Evolutionary conservation across 2,797 vertebrate species (phyloP).

Genomic region (Nothura maculosa): DNA sequence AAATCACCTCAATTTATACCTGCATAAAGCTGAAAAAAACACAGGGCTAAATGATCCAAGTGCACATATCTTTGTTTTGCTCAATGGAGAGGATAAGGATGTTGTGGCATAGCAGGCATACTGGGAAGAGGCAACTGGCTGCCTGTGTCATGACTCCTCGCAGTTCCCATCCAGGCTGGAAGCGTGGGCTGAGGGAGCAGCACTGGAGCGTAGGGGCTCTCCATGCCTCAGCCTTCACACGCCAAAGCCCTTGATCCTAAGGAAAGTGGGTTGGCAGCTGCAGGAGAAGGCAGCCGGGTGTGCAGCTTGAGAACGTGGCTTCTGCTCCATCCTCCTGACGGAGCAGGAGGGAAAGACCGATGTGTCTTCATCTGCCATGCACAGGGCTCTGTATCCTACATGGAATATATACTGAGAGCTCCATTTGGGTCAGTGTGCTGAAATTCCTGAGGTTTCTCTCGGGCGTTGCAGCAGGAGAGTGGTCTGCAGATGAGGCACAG

Average conservation of each 20-base stretch:
- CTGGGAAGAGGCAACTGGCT: neutral
- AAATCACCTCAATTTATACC: neutral
- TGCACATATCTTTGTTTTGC: neutral
- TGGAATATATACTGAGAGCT: neutral
- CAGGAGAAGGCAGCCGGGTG: neutral
- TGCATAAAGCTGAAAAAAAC: neutral
- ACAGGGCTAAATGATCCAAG: neutral
- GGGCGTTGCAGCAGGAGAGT: neutral
- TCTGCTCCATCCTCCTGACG: too few species aligned
- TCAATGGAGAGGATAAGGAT: neutral
- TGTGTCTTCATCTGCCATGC: neutral
- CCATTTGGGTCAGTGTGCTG: neutral
- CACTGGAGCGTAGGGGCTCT: neutral
- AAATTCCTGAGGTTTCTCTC: neutral
- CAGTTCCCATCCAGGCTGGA: neutral
- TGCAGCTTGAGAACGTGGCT: too few species aligned
- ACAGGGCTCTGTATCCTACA: neutral
- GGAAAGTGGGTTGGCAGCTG: neutral
- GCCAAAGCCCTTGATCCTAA: accelerated
- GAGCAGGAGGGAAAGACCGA: neutral
- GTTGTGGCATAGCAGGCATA: neutral
- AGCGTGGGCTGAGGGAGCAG: neutral
- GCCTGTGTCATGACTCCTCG: neutral
- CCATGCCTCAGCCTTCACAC: accelerated
- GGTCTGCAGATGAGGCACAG: neutral